Base-by-base conservation (phyloP, 2,113 vertebrate genomes). In the Anser brachyrhynchus region DNA sequence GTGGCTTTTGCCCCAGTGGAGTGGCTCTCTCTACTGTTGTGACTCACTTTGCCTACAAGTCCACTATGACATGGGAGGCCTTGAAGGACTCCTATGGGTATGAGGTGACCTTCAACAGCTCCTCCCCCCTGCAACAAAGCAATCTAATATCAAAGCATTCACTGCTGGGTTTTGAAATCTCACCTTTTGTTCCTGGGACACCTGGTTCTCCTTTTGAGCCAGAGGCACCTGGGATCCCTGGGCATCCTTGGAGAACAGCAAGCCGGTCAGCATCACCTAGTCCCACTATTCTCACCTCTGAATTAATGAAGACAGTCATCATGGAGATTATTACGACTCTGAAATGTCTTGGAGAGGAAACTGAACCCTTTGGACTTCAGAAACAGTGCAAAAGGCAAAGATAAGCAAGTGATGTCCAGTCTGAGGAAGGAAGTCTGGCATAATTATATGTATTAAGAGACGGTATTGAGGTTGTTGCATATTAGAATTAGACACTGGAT, bases 241-340 rank as follows among this genome's bases (percentile, higher is more conserved):
- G 89, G 69, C 96, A 96, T 57, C 95, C 95, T 71, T 84, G 96
- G 62, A 96, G 87, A 87, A 95, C 1, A 21, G 95, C 6, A 0
- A 94, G 62, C 29, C 17, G 78, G 22, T 92, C 93, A 35, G 77
- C 73, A 54, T 92, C 69, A 65, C 71, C 23, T 7, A 96, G 52
- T 84, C 95, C 93, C 55, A 95, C 80, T 70, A 94, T 62, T 82
- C 37, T 96, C 46, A 95, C 73, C 23, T 94, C 96, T 96, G 81
- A 37, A 37, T 44, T 84, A 91, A 91, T 29, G 14, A 86, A 80
- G 44, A 86, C 19, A 88, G 57, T 35, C 17, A 61, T 92, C 29
- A 20, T 49, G 41, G 62, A 95, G 73, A 72, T 90, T 70, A 75
- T 90, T 51, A 88, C n/a, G 28, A 69, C 37, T 80, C 51, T 84